Conservation (phyloP, 2,888 invertebrate species). For the Phortica magna region DNA sequence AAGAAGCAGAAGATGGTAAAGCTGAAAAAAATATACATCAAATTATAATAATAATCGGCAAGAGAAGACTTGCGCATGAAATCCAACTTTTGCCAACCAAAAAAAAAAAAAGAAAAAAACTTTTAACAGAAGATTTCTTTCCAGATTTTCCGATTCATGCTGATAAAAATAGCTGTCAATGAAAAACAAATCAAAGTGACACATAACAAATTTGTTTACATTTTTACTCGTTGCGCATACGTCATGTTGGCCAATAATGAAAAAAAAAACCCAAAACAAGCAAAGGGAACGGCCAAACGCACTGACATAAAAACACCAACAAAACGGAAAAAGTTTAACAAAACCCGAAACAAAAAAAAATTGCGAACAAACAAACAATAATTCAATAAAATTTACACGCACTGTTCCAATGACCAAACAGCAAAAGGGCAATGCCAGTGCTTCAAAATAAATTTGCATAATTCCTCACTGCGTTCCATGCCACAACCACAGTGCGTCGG, state of each 20-base stretch:
- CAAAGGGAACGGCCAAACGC: not conserved
- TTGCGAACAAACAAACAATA: slow-evolving; percentile 53
- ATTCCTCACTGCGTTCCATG: slow-evolving; percentile 52
- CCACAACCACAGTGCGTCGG: too few species aligned
- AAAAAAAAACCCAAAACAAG: slow-evolving; percentile 37
- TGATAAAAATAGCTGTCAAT: not conserved
- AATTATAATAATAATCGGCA: slow-evolving; percentile 1
- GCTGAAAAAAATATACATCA: not conserved
- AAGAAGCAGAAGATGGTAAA: not conserved
- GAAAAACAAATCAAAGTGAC: slow-evolving; percentile 40
- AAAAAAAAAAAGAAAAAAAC: slow-evolving; percentile 24
- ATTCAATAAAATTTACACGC: slow-evolving; percentile 57
- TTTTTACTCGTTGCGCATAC: slow-evolving; percentile 18
- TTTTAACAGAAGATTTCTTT: slow-evolving; percentile 12
- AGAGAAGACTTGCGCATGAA: not conserved
- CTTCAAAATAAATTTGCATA: slow-evolving; percentile 66
- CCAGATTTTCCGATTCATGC: not conserved
- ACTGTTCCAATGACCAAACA: slow-evolving; percentile 43
- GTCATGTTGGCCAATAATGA: slow-evolving; percentile 25
- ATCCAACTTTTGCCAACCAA: slow-evolving; percentile 9
- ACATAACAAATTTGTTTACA: slow-evolving; percentile 35
- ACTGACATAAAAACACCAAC: not conserved
- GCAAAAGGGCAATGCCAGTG: slow-evolving; percentile 57
- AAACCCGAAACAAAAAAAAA: slow-evolving; percentile 4
- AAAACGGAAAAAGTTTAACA: slow-evolving; percentile 12